A percentile compares a stretch with the other conserved stretches of the same genome.
phyloP scores from a whole-genome alignment of 1,140 invertebrate species.

The Zaprionus davidi region DNA sequence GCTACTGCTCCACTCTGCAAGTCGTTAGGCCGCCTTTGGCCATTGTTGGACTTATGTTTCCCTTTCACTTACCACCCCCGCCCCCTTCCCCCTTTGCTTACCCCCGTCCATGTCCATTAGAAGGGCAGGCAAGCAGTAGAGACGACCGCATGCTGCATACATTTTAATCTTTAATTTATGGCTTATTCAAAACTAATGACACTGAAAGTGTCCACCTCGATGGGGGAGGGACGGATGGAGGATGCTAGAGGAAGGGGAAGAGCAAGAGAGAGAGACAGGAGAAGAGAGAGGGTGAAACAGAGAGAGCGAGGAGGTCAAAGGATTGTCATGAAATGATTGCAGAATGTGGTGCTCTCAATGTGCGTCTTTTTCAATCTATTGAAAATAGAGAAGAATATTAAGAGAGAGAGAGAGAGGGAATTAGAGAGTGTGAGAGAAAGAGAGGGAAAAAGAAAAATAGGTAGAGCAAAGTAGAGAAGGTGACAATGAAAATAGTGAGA shows the following conservation, averaged over 20 bases:
- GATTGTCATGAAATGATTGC: background rate
- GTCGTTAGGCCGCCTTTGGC: slow-evolving; percentile 71
- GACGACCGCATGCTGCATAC: slow-evolving; percentile 40
- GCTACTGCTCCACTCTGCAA: slow-evolving; percentile 19
- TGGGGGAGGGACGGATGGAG: background rate
- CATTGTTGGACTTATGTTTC: slow-evolving; percentile 74
- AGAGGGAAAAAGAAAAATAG: background rate
- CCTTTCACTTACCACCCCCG: slow-evolving; percentile 58
- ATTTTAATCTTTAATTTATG: slow-evolving; percentile 82
- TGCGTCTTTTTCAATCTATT: background rate
- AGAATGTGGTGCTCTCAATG: background rate
- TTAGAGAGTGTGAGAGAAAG: background rate
- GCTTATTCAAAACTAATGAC: slow-evolving; percentile 82
- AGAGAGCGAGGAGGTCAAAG: background rate
- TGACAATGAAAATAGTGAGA: background rate
- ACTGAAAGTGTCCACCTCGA: slow-evolving; percentile 62
- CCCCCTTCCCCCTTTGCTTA: background rate
- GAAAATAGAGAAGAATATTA: background rate
- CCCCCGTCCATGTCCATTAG: slow-evolving; percentile 46
- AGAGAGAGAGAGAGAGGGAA: background rate
- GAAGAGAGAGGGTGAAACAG: background rate
- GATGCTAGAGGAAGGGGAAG: background rate
- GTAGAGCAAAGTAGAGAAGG: background rate
- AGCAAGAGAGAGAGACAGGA: background rate
- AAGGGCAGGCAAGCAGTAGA: slow-evolving; percentile 4